Conservation (phyloP, 1,140 invertebrate species). For the Belonocnema kinseyi region DNA sequence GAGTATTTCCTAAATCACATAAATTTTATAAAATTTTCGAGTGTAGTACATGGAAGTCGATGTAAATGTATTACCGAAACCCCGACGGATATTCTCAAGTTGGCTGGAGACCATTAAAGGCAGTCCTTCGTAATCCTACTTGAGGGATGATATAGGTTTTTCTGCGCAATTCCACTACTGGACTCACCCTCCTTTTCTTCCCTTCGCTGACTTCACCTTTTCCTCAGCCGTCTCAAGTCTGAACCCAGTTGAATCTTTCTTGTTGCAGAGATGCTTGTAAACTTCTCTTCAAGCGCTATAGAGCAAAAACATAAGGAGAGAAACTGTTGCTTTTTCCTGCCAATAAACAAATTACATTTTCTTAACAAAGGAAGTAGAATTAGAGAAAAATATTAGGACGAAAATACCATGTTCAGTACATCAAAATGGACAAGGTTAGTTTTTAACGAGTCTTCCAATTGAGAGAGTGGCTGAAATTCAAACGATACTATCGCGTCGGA, state of each 20-base stretch:
- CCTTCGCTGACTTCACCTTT: not conserved
- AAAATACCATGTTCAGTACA: too few species aligned
- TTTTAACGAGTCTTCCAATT: not conserved
- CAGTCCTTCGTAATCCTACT: slow-evolving; percentile 39
- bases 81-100: not conserved
- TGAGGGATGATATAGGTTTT: slow-evolving; percentile 44
- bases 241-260: not conserved
- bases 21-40: not conserved
- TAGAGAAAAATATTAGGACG: not conserved
- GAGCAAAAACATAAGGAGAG: not conserved
- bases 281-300: slow-evolving; percentile 21
- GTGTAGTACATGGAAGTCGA: not conserved
- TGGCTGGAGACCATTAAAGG: slow-evolving; percentile 30
- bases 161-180: slow-evolving; percentile 26
- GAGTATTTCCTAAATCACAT: not conserved
- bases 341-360: not conserved
- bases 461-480: not conserved
- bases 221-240: not conserved
- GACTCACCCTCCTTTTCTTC: slow-evolving; percentile 3
- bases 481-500: not conserved
- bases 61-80: slow-evolving; percentile 25
- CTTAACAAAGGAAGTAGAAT: not conserved
- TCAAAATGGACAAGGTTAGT: too few species aligned
- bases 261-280: slow-evolving; percentile 19
- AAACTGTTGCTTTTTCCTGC: not conserved